Evolutionary conservation across 1,140 invertebrate genomes (phyloP).

Genomic region (Spodoptera frugiperda): DNA sequence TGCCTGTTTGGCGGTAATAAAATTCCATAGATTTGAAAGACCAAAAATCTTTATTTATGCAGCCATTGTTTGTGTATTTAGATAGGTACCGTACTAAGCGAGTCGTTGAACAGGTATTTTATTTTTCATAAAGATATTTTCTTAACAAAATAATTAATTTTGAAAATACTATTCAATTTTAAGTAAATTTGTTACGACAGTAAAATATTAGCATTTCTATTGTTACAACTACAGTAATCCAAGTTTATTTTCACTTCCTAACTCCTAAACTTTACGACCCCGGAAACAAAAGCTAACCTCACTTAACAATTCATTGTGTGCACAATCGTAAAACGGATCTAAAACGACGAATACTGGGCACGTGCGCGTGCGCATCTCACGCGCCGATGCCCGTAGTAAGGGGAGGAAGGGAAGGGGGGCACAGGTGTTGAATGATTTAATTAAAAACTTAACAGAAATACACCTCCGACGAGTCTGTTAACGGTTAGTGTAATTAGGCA

Average conservation of each 20-base stretch:
- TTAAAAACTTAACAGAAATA: constrained; percentile 63
- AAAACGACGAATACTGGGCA: constrained; percentile 40
- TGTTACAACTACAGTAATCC: neutral
- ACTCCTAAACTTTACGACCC: constrained; percentile 16
- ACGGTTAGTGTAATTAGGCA: constrained; percentile 50
- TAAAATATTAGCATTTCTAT: too few relatives aligned
- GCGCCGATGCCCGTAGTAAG: neutral
- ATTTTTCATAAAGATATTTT: too few relatives aligned
- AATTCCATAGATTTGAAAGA: too few relatives aligned
- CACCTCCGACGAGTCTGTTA: constrained; percentile 48
- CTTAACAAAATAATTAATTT: too few relatives aligned
- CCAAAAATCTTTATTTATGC: too few relatives aligned
- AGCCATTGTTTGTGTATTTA: too few relatives aligned
- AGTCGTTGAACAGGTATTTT: too few relatives aligned
- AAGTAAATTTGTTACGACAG: too few relatives aligned
- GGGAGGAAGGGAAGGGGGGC: constrained; percentile 39
- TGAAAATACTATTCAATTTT: too few relatives aligned
- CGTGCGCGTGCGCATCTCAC: constrained; percentile 58
- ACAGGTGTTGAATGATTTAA: constrained; percentile 75
- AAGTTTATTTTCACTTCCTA: neutral
- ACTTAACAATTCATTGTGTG: constrained; percentile 21
- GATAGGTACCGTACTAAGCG: too few relatives aligned
- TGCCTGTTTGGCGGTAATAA: too few relatives aligned
- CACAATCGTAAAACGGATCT: constrained; percentile 10
- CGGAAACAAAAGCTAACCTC: constrained; percentile 26